phyloP scores from a whole-genome alignment of 2,113 vertebrate genomes.

The Jacana jacana region DNA sequence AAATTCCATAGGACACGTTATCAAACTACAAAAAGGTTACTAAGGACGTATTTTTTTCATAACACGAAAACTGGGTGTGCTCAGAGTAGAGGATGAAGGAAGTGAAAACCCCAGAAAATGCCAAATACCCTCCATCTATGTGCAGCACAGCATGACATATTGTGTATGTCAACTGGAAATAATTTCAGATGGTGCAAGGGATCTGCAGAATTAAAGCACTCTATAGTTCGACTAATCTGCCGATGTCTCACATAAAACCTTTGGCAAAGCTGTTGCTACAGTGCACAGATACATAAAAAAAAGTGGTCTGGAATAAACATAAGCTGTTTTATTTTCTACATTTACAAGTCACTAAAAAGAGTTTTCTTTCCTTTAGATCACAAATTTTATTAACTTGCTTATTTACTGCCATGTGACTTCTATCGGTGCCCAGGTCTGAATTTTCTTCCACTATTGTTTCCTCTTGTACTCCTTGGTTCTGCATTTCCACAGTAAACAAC shows the following conservation, averaged over 20 bases:
- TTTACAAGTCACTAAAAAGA: background rate
- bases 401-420: background rate
- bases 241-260: background rate
- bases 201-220: background rate
- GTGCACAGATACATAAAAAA: background rate
- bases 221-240: background rate
- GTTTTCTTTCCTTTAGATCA: background rate
- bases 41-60: background rate
- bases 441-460: background rate
- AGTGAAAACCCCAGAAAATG: background rate
- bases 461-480: background rate
- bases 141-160: background rate
- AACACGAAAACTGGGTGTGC: background rate
- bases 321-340: background rate
- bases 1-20: background rate
- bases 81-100: background rate
- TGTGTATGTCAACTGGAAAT: background rate
- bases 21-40: background rate
- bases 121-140: background rate
- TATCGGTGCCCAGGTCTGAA: background rate
- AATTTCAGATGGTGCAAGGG: background rate
- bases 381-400: slow-evolving; percentile 1
- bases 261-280: background rate
- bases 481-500: background rate
- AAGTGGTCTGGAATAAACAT: background rate